Conservation (phyloP, 2,888 invertebrate genomes). For the Rambutsinella grinnellia region DNA sequence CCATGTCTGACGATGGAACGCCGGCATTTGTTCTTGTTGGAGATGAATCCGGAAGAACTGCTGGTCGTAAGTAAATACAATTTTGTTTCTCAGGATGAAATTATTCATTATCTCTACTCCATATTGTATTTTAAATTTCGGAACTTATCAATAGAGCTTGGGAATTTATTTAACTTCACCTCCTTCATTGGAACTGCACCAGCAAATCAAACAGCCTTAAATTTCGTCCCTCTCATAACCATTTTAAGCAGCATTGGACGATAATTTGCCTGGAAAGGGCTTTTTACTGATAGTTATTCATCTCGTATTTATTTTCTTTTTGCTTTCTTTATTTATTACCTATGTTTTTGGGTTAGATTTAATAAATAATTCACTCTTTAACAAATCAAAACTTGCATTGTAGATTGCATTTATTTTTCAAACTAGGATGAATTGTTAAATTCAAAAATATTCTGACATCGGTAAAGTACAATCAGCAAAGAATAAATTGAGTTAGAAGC, state of each 20-base stretch:
- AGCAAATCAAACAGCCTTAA: constrained; percentile 9
- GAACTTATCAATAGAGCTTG: not conserved
- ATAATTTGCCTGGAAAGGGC: not conserved
- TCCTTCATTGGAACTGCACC: constrained; percentile 15
- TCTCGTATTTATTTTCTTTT: not conserved
- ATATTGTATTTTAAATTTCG: not conserved
- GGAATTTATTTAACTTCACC: constrained; percentile 25
- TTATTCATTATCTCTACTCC: not conserved
- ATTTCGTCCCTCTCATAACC: constrained; percentile 37
- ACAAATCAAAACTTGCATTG: not conserved
- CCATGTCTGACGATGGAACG: constrained; percentile 12
- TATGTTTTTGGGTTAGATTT: not conserved
- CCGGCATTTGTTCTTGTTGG: constrained; percentile 27
- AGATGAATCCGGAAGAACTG: constrained; percentile 17
- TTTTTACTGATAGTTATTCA: not conserved
- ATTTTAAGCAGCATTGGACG: not conserved
- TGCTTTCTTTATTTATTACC: not conserved
- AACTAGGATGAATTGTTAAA: not conserved
- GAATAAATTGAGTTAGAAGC: not conserved
- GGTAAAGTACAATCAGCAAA: not conserved
- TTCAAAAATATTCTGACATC: not conserved
- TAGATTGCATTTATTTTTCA: not conserved
- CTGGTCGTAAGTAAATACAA: constrained; percentile 20
- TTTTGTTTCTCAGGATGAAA: not conserved
- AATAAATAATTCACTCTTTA: not conserved